Base-by-base conservation (phyloP, 2,797 vertebrate species). In the Crocidura indochinensis region DNA sequence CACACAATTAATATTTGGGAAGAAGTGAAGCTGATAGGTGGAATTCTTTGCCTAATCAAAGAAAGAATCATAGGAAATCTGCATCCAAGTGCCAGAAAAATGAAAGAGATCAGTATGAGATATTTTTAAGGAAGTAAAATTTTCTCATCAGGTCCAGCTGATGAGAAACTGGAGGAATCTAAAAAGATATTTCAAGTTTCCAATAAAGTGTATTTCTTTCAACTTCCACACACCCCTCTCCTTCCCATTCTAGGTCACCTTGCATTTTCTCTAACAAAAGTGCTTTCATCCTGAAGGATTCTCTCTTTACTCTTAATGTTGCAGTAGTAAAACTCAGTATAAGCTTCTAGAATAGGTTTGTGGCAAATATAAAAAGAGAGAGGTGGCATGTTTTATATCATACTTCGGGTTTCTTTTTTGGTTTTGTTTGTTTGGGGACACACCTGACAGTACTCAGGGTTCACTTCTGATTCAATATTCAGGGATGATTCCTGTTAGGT, bases 321-420 rank as follows among this genome's bases (percentile, higher is more conserved):
- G 65, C 93, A 60, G 91, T 92, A 91, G 85, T 73, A 95, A 96
- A 96, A n/a, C 47, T 96, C 94, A 94, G 90, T 73, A 87, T 0
- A 0, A 92, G 31, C 53, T 93, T 69, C 74, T 38, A 93, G 47
- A 29, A 83, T 62, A 65, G 85, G 90, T 87, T 91, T 22, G 0
- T 78, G 68, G 87, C 78, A 94, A 71, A 73, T 87, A 65, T 11
- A 79, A n/a, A 27, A 68, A 9, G 14, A 89, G 14, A 89, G 47
- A 79, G 65, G 8, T 90, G 90, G 81, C 84, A 92, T 6, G 22
- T 69, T 84, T 78, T 67, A 82, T 93, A 81, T 76, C 74, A 88
- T 80, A 62, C 60, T 96, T 92, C 93, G 88, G 95, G 92, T 80
- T 94, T 89, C 85, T 53, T 53, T 14, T 7, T 20, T 19, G 15